Evolutionary conservation across 2,113 vertebrate genomes (phyloP).

Genomic region (Lipophrys pholis): DNA sequence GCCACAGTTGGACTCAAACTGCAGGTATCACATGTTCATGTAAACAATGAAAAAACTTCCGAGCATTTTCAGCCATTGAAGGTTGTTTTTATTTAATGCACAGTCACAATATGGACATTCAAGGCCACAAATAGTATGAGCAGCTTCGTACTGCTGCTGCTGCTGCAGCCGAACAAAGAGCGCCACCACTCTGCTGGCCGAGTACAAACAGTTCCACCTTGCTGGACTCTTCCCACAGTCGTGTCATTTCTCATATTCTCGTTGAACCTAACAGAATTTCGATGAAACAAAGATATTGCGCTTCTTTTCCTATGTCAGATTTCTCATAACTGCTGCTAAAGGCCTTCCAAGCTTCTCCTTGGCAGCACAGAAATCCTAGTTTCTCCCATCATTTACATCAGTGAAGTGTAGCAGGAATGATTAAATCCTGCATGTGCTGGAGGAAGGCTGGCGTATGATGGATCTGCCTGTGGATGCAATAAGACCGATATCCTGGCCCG

Average conservation of each 20-base stretch:
- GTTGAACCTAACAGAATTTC: constrained; percentile 17
- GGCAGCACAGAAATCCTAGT: not conserved
- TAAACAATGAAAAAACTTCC: too few relatives aligned
- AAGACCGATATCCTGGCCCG: constrained; percentile 56
- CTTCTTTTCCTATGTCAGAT: constrained; percentile 11
- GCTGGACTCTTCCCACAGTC: constrained; percentile 37
- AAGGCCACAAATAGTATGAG: too few relatives aligned
- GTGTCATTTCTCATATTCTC: constrained; percentile 14
- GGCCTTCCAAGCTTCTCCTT: constrained; percentile 14
- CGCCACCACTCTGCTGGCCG: too few relatives aligned
- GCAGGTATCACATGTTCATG: too few relatives aligned
- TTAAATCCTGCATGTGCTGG: constrained; percentile 49
- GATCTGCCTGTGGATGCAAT: constrained; percentile 69
- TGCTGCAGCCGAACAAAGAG: too few relatives aligned
- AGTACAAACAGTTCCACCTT: constrained; percentile 33
- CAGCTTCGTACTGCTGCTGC: too few relatives aligned
- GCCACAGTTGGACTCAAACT: constrained; percentile 14
- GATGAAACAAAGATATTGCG: constrained; percentile 3
- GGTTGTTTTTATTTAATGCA: too few relatives aligned
- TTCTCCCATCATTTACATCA: constrained; percentile 28
- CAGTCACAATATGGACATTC: too few relatives aligned
- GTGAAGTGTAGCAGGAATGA: constrained; percentile 21
- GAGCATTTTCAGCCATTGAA: too few relatives aligned
- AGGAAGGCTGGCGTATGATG: constrained; percentile 50
- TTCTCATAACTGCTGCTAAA: not conserved